Evolutionary conservation across 2,888 invertebrate genomes (phyloP).

Genomic region (Lagria hirta): DNA sequence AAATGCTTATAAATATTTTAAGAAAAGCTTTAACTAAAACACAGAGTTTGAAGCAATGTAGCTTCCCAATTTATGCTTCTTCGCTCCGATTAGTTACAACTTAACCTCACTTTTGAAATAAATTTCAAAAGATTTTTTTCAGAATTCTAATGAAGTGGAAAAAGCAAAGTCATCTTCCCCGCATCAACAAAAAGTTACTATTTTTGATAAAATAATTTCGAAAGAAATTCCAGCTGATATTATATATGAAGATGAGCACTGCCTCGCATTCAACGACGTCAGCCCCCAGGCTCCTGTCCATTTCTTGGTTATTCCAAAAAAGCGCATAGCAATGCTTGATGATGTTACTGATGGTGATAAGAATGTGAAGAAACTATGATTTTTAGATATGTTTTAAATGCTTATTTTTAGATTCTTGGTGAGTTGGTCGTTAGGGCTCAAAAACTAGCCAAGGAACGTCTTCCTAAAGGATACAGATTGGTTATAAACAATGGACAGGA

Average conservation of each 20-base stretch:
- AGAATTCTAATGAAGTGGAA: too few species aligned
- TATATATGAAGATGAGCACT: slow-evolving; percentile 78
- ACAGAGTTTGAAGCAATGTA: too few species aligned
- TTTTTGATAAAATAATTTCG: slow-evolving; percentile 77
- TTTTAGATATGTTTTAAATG: not conserved
- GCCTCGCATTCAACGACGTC: slow-evolving; percentile 79
- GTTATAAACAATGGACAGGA: slow-evolving; percentile 79
- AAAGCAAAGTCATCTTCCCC: slow-evolving; percentile 43
- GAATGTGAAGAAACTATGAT: slow-evolving; percentile 36
- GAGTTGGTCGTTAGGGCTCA: slow-evolving; percentile 71
- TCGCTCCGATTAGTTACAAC: too few species aligned
- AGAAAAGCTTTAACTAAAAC: too few species aligned
- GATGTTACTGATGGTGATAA: slow-evolving; percentile 61
- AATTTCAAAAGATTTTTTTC: too few species aligned
- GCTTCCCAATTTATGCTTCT: too few species aligned
- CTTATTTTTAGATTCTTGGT: slow-evolving; percentile 63
- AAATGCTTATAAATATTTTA: too few species aligned
- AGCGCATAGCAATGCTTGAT: slow-evolving; percentile 66
- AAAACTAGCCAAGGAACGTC: slow-evolving; percentile 62
- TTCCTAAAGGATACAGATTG: slow-evolving; percentile 71
- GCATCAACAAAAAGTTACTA: slow-evolving; percentile 55
- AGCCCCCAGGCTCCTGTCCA: slow-evolving; percentile 81
- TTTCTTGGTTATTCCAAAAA: slow-evolving; percentile 81
- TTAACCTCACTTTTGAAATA: too few species aligned
- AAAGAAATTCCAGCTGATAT: slow-evolving; percentile 80